Base-by-base conservation (phyloP, 2,113 vertebrate genomes). In the Hemiprocne comata region DNA sequence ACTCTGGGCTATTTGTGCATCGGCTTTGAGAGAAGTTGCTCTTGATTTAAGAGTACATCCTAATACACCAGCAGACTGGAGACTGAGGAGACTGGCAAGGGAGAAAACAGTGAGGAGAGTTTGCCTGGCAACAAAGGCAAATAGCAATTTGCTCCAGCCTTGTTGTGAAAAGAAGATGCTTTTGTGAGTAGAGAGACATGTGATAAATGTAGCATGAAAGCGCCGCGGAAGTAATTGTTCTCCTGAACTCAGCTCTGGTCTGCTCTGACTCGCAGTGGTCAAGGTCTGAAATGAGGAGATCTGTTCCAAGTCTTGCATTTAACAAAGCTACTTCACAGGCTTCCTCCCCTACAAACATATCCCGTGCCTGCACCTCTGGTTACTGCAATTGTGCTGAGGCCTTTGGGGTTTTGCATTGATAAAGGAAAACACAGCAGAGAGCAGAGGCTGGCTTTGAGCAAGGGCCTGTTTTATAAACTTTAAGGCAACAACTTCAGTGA, bases 41-140 rank as follows among this genome's bases (percentile, higher is more conserved):
- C 87, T 50, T 87, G 82, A 36, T 91, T 91, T 90, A 58, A 82
- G 85, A 78, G 91, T 55, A 61, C 76, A 87, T 50, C 88, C 92
- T 89, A 62, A 83, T n/a, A 46, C 64, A 90, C 75, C 77, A 48
- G 28, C 74, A 61, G 67, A 4, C 64, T 20, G 82, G 57, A 40
- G 72, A 74, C 90, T 33, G 69, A 53, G 75, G 80, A 79, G 85
- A 83, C 85, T 62, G 89, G 86, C 71, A 20, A 92, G 76, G 69
- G 83, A 53, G 24, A 50, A 81, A 51, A 69, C 10, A 33, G 72
- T 48, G 69, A 8, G 5, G 29, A 65, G 80, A 58, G 86, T 79
- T 73, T 82, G 83, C 92, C 76, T 85, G 94, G 96, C 79, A 90
- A 84, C 89, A 62, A 64, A 89, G 64, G 75, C 34, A n/a, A n/a